These are phyloP conservation scores for Clanis bilineata DNA, from an alignment of 2,888 invertebrate species.

Conservation along the genomic window DNA sequence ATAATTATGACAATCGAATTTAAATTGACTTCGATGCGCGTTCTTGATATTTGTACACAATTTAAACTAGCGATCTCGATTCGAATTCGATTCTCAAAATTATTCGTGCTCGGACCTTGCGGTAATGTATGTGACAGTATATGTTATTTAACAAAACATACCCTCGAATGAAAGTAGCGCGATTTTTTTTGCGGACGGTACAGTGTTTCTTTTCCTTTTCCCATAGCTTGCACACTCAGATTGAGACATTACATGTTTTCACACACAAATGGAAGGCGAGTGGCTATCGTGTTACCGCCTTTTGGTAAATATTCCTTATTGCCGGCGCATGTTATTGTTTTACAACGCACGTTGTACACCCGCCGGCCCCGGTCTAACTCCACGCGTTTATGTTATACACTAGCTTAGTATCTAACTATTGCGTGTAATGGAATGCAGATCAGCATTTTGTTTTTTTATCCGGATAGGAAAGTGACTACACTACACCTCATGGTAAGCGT, in stretches of 20 bases:
- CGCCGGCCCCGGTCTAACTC: constrained; percentile 18
- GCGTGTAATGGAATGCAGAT: neutral
- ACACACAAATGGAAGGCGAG: constrained; percentile 53
- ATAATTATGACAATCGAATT: no score
- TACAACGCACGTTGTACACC: constrained; percentile 39
- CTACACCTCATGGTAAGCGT: no score
- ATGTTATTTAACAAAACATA: no score
- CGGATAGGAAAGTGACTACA: no score
- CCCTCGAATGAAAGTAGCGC: no score
- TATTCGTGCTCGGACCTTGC: no score
- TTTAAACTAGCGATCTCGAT: no score
- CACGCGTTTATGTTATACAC: constrained; percentile 1
- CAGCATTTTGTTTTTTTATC: no score
- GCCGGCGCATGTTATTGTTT: constrained; percentile 5
- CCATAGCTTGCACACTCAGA: constrained; percentile 59
- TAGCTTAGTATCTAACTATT: neutral
- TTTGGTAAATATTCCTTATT: constrained; percentile 26
- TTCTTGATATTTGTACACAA: no score
- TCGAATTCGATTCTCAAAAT: no score
- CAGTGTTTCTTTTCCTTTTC: constrained; percentile 62
- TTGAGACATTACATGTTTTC: constrained; percentile 72
- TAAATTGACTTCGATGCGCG: no score
- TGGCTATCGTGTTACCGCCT: constrained; percentile 57
- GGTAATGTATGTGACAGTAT: no score
- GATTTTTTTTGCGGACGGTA: constrained; percentile 46